These are phyloP conservation scores for Pterocles gutturalis DNA, from an alignment of 2,113 vertebrate species.

Conservation along the genomic window DNA sequence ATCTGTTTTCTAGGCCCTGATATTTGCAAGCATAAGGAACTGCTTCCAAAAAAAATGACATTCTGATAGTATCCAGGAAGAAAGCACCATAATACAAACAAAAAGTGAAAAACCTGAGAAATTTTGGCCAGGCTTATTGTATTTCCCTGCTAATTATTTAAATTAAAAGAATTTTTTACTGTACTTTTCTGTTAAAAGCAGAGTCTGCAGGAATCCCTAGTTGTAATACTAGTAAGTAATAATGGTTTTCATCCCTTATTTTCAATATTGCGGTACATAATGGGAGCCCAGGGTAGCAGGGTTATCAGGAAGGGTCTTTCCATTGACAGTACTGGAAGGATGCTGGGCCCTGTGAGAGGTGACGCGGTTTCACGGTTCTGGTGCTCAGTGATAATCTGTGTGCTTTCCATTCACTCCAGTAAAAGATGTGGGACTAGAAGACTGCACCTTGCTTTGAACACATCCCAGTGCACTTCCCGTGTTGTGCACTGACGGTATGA, in stretches of 20 bases:
- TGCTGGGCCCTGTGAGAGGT: not conserved
- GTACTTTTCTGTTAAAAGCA: not conserved
- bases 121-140: not conserved
- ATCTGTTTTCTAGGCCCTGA: slow-evolving; percentile 21
- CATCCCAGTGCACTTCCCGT: rapidly evolving
- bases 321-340: not conserved
- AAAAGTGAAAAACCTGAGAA: not conserved
- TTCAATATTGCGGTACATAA: not conserved
- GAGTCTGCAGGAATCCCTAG: not conserved
- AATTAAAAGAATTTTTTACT: not conserved
- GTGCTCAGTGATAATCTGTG: not conserved
- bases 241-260: not conserved
- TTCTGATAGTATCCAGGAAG: not conserved
- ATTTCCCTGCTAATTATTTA: not conserved
- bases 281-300: not conserved
- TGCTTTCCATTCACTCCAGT: not conserved
- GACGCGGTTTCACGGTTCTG: not conserved
- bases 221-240: not conserved
- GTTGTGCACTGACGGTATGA: not conserved
- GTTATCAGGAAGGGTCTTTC: not conserved
- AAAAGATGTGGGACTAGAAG: not conserved
- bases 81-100: not conserved
- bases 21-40: not conserved
- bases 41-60: not conserved
- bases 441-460: not conserved